Base-by-base conservation (phyloP, 2,888 invertebrate species). In the Toxonevra muliebris region DNA sequence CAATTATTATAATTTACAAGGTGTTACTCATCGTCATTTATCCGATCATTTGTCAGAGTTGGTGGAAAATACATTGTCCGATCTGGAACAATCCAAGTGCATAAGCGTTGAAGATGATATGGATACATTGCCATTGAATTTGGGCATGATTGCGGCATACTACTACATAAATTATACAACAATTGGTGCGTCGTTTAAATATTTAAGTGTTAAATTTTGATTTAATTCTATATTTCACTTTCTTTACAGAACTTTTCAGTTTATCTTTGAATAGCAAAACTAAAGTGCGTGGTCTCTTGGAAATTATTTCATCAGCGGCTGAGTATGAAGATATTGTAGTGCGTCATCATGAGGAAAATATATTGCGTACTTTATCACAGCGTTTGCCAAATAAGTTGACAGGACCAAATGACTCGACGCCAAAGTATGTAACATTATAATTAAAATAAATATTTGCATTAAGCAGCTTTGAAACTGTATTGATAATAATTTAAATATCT, bases 101-200 rank as follows among this genome's bases (percentile, higher is more conserved):
- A 97, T 99, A 76, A 94, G 95, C 61, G 90, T 99, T 9, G 98
- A 98, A 83, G 98, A 99, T 75, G 98, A 99, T 76, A 96, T 99
- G 93, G 98, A 99, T 83, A 94, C 96, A 0, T 89, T 95, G 69
- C 97, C 99, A 0, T 88, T 99, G 45, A 99, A 99, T 88, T 87
- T 99, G 82, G 99, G 99, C 80, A 99, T 99, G 98, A 99, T 99
- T 84, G 98, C 99, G 0, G 97, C 98, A 0, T 99, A 99, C 86
- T 99, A 99, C 85, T 99, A 99, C 86, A 99, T 99, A 79, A 98
- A 98, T 85, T 99, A 99, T 79, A 97, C 98, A 0, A 99, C 99
- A 0, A 99, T 99, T 68, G 94, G 94, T 94, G 80, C 84, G 85
- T 80, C 30, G n/a, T 0, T 54, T 55, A n/a, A 48, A 15, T 7